A percentile compares a stretch with the other conserved stretches of the same genome.
Evolutionary conservation across 23 tunicate species (phyloP).

Genomic region (Phallusia fumigata): DNA sequence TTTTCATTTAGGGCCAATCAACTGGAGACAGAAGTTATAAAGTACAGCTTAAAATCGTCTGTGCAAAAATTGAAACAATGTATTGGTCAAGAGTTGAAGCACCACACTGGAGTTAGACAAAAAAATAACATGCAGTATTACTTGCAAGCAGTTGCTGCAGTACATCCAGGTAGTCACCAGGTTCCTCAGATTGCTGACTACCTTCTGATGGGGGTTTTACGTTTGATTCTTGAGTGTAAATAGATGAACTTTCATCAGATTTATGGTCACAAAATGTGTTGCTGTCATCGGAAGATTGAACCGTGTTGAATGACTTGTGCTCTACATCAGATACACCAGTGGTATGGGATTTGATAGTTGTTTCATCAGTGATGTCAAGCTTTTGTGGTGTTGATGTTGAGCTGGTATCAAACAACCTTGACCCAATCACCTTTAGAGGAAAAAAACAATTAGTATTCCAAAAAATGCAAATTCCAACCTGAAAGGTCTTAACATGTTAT

Average conservation of each 20-base stretch:
- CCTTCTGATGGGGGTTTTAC: neutral
- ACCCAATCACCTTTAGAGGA: neutral
- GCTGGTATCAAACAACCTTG: neutral
- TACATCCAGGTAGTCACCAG: neutral
- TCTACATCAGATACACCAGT: neutral
- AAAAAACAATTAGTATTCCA: neutral
- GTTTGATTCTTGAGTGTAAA: neutral
- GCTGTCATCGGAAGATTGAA: neutral
- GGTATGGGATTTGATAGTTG: neutral
- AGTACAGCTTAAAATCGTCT: neutral
- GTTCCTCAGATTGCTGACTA: neutral
- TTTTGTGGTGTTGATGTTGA: neutral
- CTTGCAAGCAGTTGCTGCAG: neutral
- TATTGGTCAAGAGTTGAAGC: neutral
- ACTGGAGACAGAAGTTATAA: too few species aligned
- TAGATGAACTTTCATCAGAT: neutral
- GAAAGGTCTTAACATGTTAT: too few species aligned
- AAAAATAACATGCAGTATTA: neutral
- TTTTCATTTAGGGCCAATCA: too few species aligned
- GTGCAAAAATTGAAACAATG: neutral
- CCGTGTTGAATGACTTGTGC: neutral
- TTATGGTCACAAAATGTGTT: neutral
- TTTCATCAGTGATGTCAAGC: neutral
- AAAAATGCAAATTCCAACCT: neutral
- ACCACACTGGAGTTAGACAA: neutral